Base-by-base conservation (phyloP, 2,113 vertebrate genomes). In the Sisor rabdophorus region DNA sequence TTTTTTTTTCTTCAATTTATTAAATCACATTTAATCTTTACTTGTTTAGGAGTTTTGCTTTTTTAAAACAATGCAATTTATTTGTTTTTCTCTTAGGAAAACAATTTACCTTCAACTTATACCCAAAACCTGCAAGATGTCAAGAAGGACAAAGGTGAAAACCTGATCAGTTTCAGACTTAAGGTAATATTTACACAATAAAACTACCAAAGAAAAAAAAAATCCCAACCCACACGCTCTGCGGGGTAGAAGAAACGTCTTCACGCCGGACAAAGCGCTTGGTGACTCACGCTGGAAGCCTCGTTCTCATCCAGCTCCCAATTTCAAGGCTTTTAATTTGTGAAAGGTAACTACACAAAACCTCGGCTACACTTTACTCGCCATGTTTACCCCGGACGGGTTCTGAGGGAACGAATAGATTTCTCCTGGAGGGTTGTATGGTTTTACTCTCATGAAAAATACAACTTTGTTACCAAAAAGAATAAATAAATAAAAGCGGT, bases 401-500 rank as follows among this genome's bases (percentile, higher is more conserved):
- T 64, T 64, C 76, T 64, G 50, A 65, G 76, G 69, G 32, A 65
- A 72, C 59, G 50, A 56, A 71, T 78, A 72, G 64, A 64, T 61
- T 63, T 65, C 76, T 78, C 69, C 56, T 71, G 36, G 59, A 54
- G 56, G 69, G 30, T n/a, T 78, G 70, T 59, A 72, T 78, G 59
- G 69, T 53, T 78, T 72, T 72, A 63, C 69, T 78, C 59, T 78
- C 76, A 78, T 78, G 69, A 78, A 78, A 78, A 71, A 78, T 78
- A 78, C 68, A 78, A 72, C 68, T 71, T 78, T 78, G 58, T 63
- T 72, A 54, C 47, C 69, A 71, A 63, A 71, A 78, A 72, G 54
- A 78, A 65, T 72, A 78, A 72, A 78, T 78, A 78, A 78, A 78
- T 78, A 78, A 72, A 78, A 72, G 76, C 36, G 76, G 76, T 78